Evolutionary conservation across 2,888 invertebrate species (phyloP), one percentile per base, ranked within the genome.

Genomic region (Eucera pruinosa): DNA sequence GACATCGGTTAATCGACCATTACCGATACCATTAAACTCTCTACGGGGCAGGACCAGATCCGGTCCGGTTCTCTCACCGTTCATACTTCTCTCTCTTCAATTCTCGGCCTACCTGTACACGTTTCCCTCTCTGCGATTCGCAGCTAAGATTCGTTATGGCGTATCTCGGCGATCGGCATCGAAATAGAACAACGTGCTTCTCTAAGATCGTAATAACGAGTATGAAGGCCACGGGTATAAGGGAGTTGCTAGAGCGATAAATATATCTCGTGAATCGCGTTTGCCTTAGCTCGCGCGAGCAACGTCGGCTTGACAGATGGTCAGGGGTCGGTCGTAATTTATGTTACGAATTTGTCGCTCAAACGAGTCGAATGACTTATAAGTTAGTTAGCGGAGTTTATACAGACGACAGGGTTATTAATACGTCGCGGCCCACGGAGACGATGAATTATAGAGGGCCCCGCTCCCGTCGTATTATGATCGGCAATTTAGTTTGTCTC

Each of bases 301-400:
- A 50, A 61, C 45, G 23, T 25, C 5, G 52, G 39, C 50, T 60
- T 58, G 74, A 58, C 70, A 70, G 65, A 48, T 58, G 75, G 47
- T 81, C 78, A 67, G 69, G 66, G 74, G 79, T 82, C 74, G 72
- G 60, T 33, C 70, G 50, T 82, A 80, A 82, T 82, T 82, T 77
- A 80, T 50, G 45, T 67, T 60, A 52, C 65, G 65, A 83, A 83
- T 82, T 69, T 83, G 66, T 83, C 77, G 68, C 70, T 76, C 58
- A 57, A 73, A 75, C 69, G 70, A 70, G 65, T 65, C 72, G 73
- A 68, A 69, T 62, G 69, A 66, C 72, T 73, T 80, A 68, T 78
- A 79, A 79, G 79, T 79, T 79, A 68, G 79, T 77, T 77, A 79
- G 72, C 47, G 67, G 69, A 67, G 70, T 77, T 77, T 78, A 65